Base-by-base conservation (phyloP, 2,113 vertebrate genomes). In the Anoplopoma fimbria region DNA sequence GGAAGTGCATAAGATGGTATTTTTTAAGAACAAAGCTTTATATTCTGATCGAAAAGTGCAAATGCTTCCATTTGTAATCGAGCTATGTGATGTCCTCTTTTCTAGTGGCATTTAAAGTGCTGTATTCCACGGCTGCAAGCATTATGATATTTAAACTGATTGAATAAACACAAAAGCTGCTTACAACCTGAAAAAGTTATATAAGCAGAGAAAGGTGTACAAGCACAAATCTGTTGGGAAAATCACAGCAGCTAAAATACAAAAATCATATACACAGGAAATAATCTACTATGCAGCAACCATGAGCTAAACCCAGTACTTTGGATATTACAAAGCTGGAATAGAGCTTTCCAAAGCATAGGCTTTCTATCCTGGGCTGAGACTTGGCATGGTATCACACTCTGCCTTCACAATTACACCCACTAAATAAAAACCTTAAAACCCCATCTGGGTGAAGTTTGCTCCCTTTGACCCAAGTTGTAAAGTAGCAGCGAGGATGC, bases 131-230 rank as follows among this genome's bases (percentile, higher is more conserved):
- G 17, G 19, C n/a, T 51, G 55, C 21, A 8, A 58, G 31, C 49
- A 27, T 45, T 45, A 9, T 36, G 38, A 58, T 60, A 13, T 49
- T 68, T 38, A 81, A 34, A 53, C 31, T 74, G 75, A 82, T 75
- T n/a, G 65, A 81, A 45, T 71, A 27, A 72, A 77, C 57, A 25
- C 25, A 13, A 69, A 86, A 89, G 85, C 88, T 34, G 74, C 83
- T 87, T 76, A 82, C 15, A 62, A 57, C 53, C 79, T 69, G 53
- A 27, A 65, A 77, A 88, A 27, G 75, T 84, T 77, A 87, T 45
- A 88, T 78, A 88, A 88, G 74, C 73, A 51, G 27, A 75, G 25
- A 23, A 38, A 86, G 70, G 79, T 77, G 72, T 76, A 69, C 77
- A 61, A 47, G 9, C 60, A 19, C 17, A 69, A 5, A 36, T 67